Percentiles rank a stretch among this genome's conserved stretches.
These are phyloP conservation scores for Vollenhovia emeryi DNA, from an alignment of 1,140 invertebrate species.

Conservation along the genomic window DNA sequence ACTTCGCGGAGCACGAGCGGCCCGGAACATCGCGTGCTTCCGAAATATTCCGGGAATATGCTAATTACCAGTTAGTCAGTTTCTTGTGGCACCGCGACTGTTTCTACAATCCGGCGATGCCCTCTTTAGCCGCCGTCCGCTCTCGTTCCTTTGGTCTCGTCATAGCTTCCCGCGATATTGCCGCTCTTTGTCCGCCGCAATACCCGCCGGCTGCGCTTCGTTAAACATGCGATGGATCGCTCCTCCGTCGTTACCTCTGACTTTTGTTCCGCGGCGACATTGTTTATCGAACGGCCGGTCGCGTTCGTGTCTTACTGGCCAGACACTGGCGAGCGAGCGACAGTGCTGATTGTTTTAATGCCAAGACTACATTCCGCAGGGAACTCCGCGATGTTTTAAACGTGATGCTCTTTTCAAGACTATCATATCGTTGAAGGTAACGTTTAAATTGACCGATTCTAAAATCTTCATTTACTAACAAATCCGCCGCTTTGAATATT, in stretches of 20 bases:
- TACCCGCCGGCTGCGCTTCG: conserved; percentile 35
- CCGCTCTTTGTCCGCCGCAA: conserved; percentile 41
- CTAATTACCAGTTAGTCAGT: conserved; percentile 76
- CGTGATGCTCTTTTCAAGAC: background rate
- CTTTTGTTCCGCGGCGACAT: conserved; percentile 54
- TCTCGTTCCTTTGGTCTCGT: conserved; percentile 52
- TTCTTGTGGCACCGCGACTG: conserved; percentile 73
- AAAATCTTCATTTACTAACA: background rate
- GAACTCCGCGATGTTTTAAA: background rate
- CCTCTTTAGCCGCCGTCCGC: conserved; percentile 27
- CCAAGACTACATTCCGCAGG: background rate
- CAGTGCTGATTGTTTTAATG: conserved; percentile 32
- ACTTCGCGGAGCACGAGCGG: conserved; percentile 58
- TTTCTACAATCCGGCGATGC: conserved; percentile 69
- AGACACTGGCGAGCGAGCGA: background rate
- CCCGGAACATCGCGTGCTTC: conserved; percentile 74
- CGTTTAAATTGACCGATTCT: background rate
- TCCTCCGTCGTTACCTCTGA: conserved; percentile 53
- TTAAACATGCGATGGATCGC: conserved; percentile 62
- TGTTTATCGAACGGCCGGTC: conserved; percentile 39
- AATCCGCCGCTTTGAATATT: background rate
- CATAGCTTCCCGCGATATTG: conserved; percentile 63
- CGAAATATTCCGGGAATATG: conserved; percentile 78
- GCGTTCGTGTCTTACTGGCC: conserved; percentile 30
- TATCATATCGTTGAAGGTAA: background rate